phyloP scores from a whole-genome alignment of 2,113 vertebrate genomes.

The Chaenocephalus aceratus region DNA sequence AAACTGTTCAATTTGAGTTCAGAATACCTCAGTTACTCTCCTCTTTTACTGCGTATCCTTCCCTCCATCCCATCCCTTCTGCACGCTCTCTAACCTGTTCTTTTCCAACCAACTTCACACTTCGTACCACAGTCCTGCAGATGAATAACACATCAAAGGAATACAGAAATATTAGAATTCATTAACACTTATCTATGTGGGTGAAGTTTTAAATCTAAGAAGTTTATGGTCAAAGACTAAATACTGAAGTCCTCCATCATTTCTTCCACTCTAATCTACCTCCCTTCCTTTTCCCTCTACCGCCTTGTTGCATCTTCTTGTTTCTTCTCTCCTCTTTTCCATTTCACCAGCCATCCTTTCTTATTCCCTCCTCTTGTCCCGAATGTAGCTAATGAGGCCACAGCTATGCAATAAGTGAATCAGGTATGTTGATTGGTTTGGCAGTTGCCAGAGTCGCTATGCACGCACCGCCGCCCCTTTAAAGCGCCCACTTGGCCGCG shows the following conservation, averaged over 20 bases:
- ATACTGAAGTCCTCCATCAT: constrained; percentile 5
- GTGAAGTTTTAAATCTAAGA: neutral
- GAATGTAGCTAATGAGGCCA: constrained; percentile 64
- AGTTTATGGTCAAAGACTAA: constrained; percentile 9
- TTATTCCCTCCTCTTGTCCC: constrained; percentile 33
- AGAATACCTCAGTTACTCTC: constrained; percentile 17
- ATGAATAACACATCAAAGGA: constrained; percentile 8
- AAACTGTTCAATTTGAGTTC: constrained; percentile 34
- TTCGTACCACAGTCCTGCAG: constrained; percentile 15
- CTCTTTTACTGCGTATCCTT: constrained; percentile 13
- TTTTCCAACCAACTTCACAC: neutral
- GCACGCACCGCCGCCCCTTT: constrained; percentile 69
- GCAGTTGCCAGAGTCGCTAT: constrained; percentile 76
- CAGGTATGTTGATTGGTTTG: constrained; percentile 81
- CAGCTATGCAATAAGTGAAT: constrained; percentile 61
- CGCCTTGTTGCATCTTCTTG: neutral
- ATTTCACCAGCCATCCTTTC: constrained; percentile 9
- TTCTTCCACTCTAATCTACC: neutral
- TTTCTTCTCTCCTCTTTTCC: neutral
- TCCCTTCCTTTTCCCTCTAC: neutral
- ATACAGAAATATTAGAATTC: constrained; percentile 14
- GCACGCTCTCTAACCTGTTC: constrained; percentile 29
- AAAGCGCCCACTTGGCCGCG: constrained; percentile 62
- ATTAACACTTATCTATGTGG: constrained; percentile 10
- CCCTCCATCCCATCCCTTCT: neutral